A percentile compares a stretch with the other conserved stretches of the same genome.
These are phyloP conservation scores for Antechinus flavipes DNA, from an alignment of 2,113 vertebrate genomes.

Conservation along the genomic window DNA sequence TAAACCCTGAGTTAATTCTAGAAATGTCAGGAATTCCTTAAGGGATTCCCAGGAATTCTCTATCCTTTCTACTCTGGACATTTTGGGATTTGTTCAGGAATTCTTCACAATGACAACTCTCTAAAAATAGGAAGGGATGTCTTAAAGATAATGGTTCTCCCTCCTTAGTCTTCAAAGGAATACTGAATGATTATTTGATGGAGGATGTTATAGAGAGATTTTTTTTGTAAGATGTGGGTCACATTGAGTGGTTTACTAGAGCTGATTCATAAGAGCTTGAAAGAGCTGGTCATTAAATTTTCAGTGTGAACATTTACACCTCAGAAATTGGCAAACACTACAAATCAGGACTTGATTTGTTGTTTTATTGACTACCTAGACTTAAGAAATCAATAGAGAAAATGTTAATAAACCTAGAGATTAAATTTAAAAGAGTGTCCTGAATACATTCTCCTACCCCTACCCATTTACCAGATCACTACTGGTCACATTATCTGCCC, in stretches of 20 bases:
- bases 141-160: neutral
- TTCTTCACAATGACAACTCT: neutral
- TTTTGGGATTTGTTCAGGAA: neutral
- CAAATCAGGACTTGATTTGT: neutral
- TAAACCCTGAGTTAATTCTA: neutral
- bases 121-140: neutral
- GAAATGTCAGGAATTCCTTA: neutral
- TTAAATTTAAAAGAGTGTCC: neutral
- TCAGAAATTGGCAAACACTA: neutral
- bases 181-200: neutral
- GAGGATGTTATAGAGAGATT: neutral
- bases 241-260: neutral
- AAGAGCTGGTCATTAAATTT: neutral
- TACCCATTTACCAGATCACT: neutral
- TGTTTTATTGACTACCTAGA: neutral
- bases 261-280: neutral
- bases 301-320: neutral
- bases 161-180: neutral
- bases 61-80: neutral
- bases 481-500: neutral
- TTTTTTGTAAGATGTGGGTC: neutral
- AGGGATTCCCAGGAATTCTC: neutral
- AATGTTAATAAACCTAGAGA: neutral
- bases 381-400: neutral
- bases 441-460: neutral